Conservation (phyloP, 2,888 invertebrate species). For the Athalia circularis region DNA sequence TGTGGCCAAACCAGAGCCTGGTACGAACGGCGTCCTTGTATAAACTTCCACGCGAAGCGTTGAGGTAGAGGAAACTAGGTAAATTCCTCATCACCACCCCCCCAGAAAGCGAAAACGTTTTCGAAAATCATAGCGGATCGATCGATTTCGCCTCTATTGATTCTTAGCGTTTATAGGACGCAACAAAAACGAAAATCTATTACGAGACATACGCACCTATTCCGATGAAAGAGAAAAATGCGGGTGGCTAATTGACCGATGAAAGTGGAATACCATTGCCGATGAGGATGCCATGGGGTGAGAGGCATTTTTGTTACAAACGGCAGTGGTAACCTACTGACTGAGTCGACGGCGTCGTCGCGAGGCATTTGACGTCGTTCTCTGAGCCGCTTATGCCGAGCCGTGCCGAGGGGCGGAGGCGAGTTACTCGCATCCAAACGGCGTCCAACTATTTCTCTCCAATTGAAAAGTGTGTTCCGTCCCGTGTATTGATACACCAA, state of each 20-base stretch:
- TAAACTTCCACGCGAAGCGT: not conserved
- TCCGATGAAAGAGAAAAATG: no score
- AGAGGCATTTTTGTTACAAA: conserved; percentile 8
- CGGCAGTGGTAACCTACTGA: conserved; percentile 6
- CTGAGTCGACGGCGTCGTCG: not conserved
- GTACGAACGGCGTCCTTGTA: conserved; percentile 60
- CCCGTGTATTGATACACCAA: conserved; percentile 59
- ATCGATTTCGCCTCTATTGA: no score
- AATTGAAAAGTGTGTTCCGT: conserved; percentile 60
- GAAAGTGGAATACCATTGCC: not conserved
- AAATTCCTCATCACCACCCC: not conserved
- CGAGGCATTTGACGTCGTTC: conserved; percentile 8
- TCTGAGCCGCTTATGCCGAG: conserved; percentile 33
- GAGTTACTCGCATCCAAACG: conserved; percentile 33
- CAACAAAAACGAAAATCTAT: no score
- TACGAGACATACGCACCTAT: no score
- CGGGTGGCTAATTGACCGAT: conserved; percentile 4
- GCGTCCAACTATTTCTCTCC: conserved; percentile 60
- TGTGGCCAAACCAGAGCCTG: conserved; percentile 64
- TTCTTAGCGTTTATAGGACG: no score
- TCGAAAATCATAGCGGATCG: no score
- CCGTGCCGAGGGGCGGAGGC: conserved; percentile 16
- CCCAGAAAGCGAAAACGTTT: no score
- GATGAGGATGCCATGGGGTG: not conserved
- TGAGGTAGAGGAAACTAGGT: not conserved